Conservation (phyloP, 2,888 invertebrate genomes). For the Stratiomys singularior region DNA sequence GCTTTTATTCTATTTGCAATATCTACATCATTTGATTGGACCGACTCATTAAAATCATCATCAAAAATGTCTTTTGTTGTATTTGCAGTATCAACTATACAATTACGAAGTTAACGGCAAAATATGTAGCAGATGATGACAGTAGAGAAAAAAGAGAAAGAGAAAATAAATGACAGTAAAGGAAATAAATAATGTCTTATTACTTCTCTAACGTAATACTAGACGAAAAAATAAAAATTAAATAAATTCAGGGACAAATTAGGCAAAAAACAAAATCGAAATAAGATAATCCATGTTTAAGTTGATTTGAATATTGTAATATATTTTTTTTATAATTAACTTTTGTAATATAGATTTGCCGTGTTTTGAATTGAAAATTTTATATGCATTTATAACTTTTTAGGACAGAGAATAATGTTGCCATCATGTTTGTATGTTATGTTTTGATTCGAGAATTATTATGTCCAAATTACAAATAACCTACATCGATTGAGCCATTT, state of each 20-base stretch:
- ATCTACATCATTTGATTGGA: conserved; percentile 37
- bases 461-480: conserved; percentile 14
- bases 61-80: conserved; percentile 14
- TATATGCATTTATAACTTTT: no score
- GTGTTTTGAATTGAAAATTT: no score
- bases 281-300: no score
- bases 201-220: conserved; percentile 1
- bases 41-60: conserved; percentile 17
- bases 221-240: not conserved
- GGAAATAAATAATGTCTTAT: conserved; percentile 4
- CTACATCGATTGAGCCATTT: conserved; percentile 6
- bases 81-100: conserved; percentile 33
- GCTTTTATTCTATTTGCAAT: conserved; percentile 1
- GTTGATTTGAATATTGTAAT: not conserved
- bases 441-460: conserved; percentile 38
- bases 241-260: no score
- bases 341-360: no score
- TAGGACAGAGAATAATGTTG: no score
- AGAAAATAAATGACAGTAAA: conserved; percentile 25
- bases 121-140: conserved; percentile 21
- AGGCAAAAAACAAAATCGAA: not conserved
- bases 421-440: not conserved
- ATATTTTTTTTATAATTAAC: not conserved
- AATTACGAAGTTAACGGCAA: conserved; percentile 36
- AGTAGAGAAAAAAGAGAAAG: conserved; percentile 23